These are phyloP conservation scores for Sitobion miscanthi DNA, from an alignment of 1,140 invertebrate genomes.

Conservation along the genomic window DNA sequence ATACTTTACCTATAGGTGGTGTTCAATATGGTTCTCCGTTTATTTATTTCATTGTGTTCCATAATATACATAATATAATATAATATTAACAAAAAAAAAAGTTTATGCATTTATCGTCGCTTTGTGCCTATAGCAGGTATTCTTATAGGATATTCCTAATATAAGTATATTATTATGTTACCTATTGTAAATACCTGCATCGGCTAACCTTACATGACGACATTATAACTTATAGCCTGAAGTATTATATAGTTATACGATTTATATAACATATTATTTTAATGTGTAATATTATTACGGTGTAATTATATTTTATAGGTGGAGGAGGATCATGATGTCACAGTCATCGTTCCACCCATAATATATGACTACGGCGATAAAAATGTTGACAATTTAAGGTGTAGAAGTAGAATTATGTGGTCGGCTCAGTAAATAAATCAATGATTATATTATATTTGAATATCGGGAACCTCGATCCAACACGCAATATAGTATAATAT, in stretches of 20 bases:
- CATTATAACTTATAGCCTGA: neutral
- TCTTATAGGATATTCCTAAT: neutral
- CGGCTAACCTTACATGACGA: neutral
- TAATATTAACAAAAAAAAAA: neutral
- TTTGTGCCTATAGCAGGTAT: neutral
- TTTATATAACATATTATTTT: neutral
- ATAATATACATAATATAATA: neutral
- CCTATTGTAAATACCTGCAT: neutral
- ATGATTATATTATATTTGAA: neutral
- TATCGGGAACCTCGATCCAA: neutral
- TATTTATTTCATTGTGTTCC: neutral
- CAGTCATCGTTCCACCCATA: neutral
- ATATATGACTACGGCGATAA: neutral
- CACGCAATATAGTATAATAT: neutral
- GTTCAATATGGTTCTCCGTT: too few relatives aligned
- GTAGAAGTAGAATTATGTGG: neutral
- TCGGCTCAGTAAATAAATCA: neutral
- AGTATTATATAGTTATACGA: neutral
- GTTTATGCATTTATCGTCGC: neutral
- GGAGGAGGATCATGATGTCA: neutral
- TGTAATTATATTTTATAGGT: neutral
- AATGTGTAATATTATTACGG: neutral
- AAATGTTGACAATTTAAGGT: neutral
- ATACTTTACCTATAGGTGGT: too few relatives aligned
- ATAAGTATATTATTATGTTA: neutral